Percentiles rank a stretch among this genome's conserved stretches.
These are phyloP conservation scores for Thunnus thynnus DNA, from an alignment of 2,113 vertebrate genomes.

Conservation along the genomic window DNA sequence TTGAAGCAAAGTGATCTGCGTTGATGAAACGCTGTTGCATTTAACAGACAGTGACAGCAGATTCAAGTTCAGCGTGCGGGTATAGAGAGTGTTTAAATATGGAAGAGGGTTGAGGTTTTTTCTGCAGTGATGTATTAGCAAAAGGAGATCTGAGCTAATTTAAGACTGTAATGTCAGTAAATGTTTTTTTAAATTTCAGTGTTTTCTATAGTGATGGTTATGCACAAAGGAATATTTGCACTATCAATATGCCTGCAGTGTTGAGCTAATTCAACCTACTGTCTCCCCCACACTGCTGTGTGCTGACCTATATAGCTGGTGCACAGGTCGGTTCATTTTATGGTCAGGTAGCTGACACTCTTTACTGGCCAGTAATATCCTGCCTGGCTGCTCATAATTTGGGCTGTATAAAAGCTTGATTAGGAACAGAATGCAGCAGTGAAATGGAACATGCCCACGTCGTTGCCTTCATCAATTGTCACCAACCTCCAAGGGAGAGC, in stretches of 20 bases:
- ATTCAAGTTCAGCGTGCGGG: slow-evolving; percentile 45
- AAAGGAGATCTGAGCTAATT: slow-evolving; percentile 12
- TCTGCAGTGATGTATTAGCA: slow-evolving; percentile 15
- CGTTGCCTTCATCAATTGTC: slow-evolving; percentile 68
- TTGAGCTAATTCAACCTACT: slow-evolving; percentile 24
- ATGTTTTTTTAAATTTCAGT: slow-evolving; percentile 1
- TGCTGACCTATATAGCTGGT: slow-evolving; percentile 61
- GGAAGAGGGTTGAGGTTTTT: slow-evolving; percentile 48
- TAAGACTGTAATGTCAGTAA: slow-evolving; percentile 12
- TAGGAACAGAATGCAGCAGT: slow-evolving; percentile 74
- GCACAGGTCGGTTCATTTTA: slow-evolving; percentile 69
- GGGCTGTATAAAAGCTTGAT: slow-evolving; percentile 74
- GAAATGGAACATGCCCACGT: slow-evolving; percentile 67
- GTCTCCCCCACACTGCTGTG: slow-evolving; percentile 34
- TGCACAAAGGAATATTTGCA: slow-evolving; percentile 7
- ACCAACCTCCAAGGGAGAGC: slow-evolving; percentile 58
- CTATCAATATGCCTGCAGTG: slow-evolving; percentile 4
- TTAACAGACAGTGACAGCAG: slow-evolving; percentile 79
- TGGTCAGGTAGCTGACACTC: slow-evolving; percentile 65
- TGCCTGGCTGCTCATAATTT: slow-evolving; percentile 73
- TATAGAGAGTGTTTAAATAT: slow-evolving; percentile 59
- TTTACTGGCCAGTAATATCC: slow-evolving; percentile 76
- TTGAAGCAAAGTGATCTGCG: slow-evolving; percentile 78
- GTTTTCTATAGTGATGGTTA: neutral
- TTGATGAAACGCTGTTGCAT: slow-evolving; percentile 76